Percentiles rank a stretch among this genome's conserved stretches.
These are phyloP conservation scores for Falco concolor DNA, from an alignment of 2,797 vertebrate species.

Conservation along the genomic window DNA sequence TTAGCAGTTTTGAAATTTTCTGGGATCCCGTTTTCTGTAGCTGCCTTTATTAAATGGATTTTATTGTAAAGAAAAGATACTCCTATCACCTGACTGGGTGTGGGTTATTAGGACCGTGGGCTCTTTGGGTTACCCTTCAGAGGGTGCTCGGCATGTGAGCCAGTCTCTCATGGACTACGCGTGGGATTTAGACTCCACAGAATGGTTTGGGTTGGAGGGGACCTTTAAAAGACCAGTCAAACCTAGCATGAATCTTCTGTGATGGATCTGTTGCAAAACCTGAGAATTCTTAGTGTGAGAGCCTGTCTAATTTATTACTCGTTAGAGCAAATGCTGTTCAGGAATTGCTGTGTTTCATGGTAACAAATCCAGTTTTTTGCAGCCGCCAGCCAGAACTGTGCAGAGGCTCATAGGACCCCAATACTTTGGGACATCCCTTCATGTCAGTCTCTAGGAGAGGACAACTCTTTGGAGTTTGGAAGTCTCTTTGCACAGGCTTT, in stretches of 20 bases:
- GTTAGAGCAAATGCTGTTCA: neutral
- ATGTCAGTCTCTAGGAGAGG: neutral
- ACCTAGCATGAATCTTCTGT: neutral
- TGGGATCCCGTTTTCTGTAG: neutral
- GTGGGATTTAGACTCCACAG: neutral
- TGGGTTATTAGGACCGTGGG: neutral
- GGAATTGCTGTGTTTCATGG: neutral
- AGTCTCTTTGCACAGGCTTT: neutral
- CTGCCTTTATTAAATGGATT: neutral
- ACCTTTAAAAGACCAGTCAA: neutral
- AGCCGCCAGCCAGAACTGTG: neutral
- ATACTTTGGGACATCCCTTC: neutral
- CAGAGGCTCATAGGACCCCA: neutral
- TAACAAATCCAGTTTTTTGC: neutral
- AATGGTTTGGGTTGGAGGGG: neutral
- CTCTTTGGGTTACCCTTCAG: neutral
- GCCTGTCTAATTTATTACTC: neutral
- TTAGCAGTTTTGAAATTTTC: neutral
- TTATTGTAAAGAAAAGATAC: neutral
- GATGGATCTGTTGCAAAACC: neutral
- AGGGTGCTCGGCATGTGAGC: neutral
- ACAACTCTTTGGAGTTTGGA: neutral
- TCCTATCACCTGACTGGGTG: rapidly evolving
- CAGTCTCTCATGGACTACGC: rapidly evolving
- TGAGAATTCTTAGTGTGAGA: neutral